Evolutionary conservation across 2,797 vertebrate species (phyloP).

Genomic region (Mus spretus): DNA sequence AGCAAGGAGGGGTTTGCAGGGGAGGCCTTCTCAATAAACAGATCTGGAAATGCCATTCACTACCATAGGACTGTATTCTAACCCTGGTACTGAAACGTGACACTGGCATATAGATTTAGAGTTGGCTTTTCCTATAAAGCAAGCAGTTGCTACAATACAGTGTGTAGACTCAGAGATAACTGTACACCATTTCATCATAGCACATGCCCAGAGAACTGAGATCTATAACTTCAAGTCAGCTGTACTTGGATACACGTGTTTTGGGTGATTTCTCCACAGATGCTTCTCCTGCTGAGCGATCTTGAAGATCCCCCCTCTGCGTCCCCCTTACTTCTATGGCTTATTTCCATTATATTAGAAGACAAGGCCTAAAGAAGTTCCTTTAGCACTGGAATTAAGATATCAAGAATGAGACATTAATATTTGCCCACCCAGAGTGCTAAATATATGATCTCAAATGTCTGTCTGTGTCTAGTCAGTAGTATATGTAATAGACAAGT

Average conservation of each 20-base stretch:
- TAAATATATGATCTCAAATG: not conserved
- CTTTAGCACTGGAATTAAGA: not conserved
- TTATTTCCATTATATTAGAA: constrained; percentile 46
- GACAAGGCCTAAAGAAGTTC: not conserved
- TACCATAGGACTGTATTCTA: not conserved
- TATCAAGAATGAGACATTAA: not conserved
- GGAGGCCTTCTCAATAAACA: not conserved
- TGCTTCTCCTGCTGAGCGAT: no score
- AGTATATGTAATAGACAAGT: not conserved
- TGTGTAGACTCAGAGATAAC: not conserved
- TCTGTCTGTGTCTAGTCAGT: not conserved
- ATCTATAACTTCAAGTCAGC: not conserved
- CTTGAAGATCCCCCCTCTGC: not conserved
- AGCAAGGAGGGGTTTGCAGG: not conserved
- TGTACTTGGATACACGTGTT: not conserved
- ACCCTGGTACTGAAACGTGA: not conserved
- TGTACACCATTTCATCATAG: not conserved
- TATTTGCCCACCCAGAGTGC: not conserved
- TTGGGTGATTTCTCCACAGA: not conserved
- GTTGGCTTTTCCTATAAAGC: not conserved
- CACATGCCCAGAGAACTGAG: not conserved
- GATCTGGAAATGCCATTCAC: not conserved
- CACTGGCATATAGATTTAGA: no score
- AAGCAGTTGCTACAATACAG: not conserved
- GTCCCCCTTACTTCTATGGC: not conserved